Evolutionary conservation across 1,140 invertebrate genomes (phyloP).

Genomic region (Lepidurus couesii): DNA sequence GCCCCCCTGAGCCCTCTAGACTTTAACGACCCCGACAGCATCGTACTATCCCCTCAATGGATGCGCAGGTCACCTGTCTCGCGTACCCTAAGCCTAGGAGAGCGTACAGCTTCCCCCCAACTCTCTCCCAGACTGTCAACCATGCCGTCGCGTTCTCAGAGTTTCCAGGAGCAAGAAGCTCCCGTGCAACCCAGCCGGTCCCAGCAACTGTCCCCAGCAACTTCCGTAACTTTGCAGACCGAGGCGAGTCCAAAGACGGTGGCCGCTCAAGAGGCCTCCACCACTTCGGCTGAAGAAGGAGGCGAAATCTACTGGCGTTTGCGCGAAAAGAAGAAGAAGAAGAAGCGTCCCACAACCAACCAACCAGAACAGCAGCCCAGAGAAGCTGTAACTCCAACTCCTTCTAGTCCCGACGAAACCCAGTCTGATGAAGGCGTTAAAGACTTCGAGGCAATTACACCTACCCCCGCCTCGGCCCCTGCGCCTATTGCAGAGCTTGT

Average conservation of each 20-base stretch:
- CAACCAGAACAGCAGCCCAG: background rate
- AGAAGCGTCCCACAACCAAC: slow-evolving; percentile 27
- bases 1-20: slow-evolving; percentile 31
- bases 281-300: slow-evolving; percentile 30
- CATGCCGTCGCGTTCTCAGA: background rate
- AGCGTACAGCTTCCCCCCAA: background rate
- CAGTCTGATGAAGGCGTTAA: background rate
- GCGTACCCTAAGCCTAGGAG: slow-evolving; percentile 35
- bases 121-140: background rate
- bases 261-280: slow-evolving; percentile 25
- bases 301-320: slow-evolving; percentile 34
- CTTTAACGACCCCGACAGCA: slow-evolving; percentile 35
- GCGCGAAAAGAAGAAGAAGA: slow-evolving; percentile 35
- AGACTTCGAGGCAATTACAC: background rate
- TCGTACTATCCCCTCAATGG: slow-evolving; percentile 39
- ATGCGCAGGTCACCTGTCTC: slow-evolving; percentile 36
- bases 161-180: background rate
- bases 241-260: slow-evolving; percentile 5
- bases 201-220: background rate
- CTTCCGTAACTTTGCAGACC: background rate
- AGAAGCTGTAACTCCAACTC: background rate
- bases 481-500: too few species aligned
- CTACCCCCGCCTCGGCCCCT: background rate
- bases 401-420: slow-evolving; percentile 18
- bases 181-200: background rate